Evolutionary conservation across 2,888 invertebrate genomes (phyloP).

Genomic region (Malthinus flaveolus): DNA sequence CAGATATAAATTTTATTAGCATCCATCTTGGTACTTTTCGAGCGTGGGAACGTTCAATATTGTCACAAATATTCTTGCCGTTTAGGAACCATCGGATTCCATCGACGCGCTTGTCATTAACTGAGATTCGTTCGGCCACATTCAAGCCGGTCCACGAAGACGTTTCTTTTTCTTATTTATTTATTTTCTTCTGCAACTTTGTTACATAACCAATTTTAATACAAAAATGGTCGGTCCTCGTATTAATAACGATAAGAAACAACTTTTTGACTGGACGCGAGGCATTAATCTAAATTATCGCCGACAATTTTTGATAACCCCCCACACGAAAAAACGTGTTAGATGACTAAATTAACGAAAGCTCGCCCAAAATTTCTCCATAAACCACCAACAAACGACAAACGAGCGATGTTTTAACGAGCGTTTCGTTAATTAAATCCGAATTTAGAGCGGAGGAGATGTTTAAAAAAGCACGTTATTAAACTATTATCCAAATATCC

Average conservation of each 20-base stretch:
- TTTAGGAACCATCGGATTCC: slow-evolving; percentile 50
- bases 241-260: no score
- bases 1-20: slow-evolving; percentile 35
- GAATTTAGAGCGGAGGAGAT: no score
- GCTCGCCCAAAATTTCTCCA: no score
- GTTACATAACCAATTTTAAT: slow-evolving; percentile 21
- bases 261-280: no score
- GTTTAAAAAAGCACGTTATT: not conserved
- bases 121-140: slow-evolving; percentile 36
- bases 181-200: slow-evolving; percentile 24
- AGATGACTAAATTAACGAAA: no score
- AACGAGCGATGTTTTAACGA: no score
- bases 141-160: slow-evolving; percentile 25
- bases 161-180: slow-evolving; percentile 23
- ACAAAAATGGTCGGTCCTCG: not conserved
- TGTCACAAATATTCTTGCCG: slow-evolving; percentile 54
- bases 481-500: slow-evolving; percentile 13
- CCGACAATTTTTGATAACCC: no score
- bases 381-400: no score
- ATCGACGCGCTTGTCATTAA: slow-evolving; percentile 47
- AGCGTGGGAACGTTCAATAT: slow-evolving; percentile 64
- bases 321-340: no score
- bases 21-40: slow-evolving; percentile 35
- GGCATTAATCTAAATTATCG: no score
- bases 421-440: no score